Conservation (phyloP, 53 echinoderm and acorn worm genomes). For the Mesocentrotus franciscanus region DNA sequence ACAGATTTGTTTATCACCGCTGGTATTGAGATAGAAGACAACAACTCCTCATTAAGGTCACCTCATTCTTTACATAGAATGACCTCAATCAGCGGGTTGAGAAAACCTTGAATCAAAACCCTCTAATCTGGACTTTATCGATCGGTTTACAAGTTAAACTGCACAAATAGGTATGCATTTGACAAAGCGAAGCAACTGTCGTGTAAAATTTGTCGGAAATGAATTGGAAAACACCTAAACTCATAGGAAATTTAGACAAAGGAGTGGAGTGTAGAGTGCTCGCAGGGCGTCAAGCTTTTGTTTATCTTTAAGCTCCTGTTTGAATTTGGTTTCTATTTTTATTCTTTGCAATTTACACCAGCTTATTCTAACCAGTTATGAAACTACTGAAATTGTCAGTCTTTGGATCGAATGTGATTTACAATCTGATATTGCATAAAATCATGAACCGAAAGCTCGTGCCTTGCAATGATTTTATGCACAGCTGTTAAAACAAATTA, state of each 20-base stretch:
- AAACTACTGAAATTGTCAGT: background rate
- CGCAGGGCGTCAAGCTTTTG: too few relatives aligned
- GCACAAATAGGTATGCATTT: background rate
- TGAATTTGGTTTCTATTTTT: too few relatives aligned
- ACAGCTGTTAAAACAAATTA: background rate
- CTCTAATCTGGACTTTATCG: constrained; percentile 30
- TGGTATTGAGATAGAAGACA: background rate
- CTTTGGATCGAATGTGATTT: background rate
- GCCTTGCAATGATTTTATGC: background rate
- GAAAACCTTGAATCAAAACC: constrained; percentile 28
- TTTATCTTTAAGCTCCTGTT: too few relatives aligned
- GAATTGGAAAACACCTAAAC: background rate
- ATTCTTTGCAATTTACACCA: background rate
- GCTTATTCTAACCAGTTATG: background rate
- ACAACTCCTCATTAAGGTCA: constrained; percentile 32
- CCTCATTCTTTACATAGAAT: background rate
- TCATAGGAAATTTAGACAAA: too few relatives aligned
- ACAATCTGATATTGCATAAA: background rate
- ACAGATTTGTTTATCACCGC: constrained; percentile 36
- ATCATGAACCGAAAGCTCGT: background rate
- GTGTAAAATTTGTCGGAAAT: background rate
- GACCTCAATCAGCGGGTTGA: constrained; percentile 10
- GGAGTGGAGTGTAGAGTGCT: too few relatives aligned
- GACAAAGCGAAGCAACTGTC: background rate
- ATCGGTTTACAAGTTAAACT: constrained; percentile 23